Evolutionary conservation across 2,113 vertebrate genomes (phyloP).

Genomic region (Pongo pygmaeus): DNA sequence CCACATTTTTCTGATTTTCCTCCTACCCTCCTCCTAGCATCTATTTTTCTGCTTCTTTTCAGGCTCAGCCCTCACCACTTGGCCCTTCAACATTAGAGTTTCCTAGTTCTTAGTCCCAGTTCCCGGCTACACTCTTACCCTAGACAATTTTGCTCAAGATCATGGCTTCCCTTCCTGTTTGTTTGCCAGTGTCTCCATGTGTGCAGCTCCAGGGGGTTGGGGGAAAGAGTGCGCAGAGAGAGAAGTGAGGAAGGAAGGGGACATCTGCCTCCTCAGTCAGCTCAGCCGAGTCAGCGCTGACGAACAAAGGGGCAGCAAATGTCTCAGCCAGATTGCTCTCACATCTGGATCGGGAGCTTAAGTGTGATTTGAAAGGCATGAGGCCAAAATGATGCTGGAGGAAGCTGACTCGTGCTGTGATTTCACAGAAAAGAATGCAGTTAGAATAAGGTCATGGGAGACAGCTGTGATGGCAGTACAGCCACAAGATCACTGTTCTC

Average conservation of each 20-base stretch:
- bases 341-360: slow-evolving; percentile 31
- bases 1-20: not conserved
- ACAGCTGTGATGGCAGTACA: not conserved
- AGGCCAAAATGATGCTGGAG: slow-evolving; percentile 19
- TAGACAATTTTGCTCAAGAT: not conserved
- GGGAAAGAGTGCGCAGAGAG: not conserved
- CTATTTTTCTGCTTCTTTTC: not conserved
- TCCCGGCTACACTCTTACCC: not conserved
- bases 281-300: not conserved
- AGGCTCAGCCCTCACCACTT: not conserved
- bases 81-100: not conserved
- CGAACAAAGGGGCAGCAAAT: not conserved
- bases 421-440: slow-evolving; percentile 42
- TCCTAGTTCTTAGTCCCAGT: not conserved
- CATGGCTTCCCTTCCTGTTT: not conserved
- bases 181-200: not conserved
- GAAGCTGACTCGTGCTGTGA: slow-evolving; percentile 20
- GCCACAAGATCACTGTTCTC: not conserved
- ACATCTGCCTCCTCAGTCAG: not conserved
- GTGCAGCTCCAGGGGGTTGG: not conserved
- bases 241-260: not conserved
- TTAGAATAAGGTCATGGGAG: not conserved
- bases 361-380: not conserved
- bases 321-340: slow-evolving; percentile 47
- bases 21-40: not conserved